These are phyloP conservation scores for Myiopsitta monachus DNA, from an alignment of 2,113 vertebrate genomes.

Conservation along the genomic window DNA sequence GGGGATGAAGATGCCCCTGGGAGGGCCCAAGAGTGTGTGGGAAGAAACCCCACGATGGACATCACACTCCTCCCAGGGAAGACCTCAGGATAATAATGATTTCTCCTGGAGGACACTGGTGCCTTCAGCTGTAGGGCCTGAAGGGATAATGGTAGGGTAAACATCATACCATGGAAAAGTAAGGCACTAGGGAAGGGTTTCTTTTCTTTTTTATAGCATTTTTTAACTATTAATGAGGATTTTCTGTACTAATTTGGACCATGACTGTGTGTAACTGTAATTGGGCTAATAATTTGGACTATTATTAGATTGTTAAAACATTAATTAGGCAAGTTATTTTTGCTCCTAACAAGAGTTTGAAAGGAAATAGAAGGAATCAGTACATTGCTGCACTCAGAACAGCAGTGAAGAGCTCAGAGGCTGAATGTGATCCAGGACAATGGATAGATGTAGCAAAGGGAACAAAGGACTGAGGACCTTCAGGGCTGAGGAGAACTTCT, in stretches of 20 bases:
- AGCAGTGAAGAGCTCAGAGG: neutral
- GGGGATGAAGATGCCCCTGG: accelerated
- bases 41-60: accelerated
- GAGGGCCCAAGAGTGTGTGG: neutral
- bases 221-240: constrained; percentile 57
- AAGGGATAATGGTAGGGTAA: neutral
- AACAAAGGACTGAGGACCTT: neutral
- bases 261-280: neutral
- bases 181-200: neutral
- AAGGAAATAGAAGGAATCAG: neutral
- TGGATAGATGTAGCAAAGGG: neutral
- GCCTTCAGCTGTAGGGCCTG: neutral
- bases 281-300: constrained; percentile 31
- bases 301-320: constrained; percentile 61
- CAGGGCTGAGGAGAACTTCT: neutral
- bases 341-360: neutral
- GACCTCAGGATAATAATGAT: neutral
- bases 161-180: accelerated
- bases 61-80: neutral
- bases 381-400: neutral
- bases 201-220: neutral
- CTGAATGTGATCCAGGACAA: neutral
- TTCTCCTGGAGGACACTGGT: neutral
- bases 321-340: constrained; percentile 55
- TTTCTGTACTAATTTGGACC: constrained; percentile 40